Evolutionary conservation across 2,113 vertebrate genomes (phyloP).

Genomic region (Triplophysa dalaica): DNA sequence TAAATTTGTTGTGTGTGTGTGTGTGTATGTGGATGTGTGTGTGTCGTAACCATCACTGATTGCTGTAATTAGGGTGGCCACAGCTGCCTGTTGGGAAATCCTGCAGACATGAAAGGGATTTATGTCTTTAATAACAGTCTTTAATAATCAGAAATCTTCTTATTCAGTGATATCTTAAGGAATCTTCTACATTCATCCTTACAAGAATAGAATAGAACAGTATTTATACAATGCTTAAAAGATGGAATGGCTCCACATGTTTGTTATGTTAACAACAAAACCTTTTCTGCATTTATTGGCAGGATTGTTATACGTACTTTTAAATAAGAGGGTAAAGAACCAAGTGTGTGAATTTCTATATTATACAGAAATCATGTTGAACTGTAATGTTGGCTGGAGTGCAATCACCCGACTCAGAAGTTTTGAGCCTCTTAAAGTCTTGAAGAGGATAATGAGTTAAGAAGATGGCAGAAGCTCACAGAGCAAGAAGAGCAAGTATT

Average conservation of each 20-base stretch:
- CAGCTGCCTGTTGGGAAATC: conserved; percentile 22
- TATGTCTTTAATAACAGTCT: too few relatives aligned
- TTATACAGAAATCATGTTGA: background rate
- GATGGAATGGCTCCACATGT: too few relatives aligned
- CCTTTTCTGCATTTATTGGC: background rate
- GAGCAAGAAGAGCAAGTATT: background rate
- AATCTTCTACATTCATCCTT: too few relatives aligned
- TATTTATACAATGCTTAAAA: too few relatives aligned
- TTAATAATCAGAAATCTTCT: background rate
- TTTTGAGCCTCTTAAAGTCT: background rate
- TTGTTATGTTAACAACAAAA: background rate
- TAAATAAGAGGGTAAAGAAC: background rate
- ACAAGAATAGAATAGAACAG: too few relatives aligned
- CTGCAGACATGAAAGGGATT: background rate
- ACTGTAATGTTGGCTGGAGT: background rate
- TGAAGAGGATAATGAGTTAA: conserved; percentile 23
- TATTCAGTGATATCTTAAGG: background rate
- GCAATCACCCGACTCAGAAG: background rate
- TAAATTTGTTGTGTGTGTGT: background rate
- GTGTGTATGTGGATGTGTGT: background rate
- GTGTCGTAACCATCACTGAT: background rate
- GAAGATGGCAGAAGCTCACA: background rate
- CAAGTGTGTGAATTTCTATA: background rate
- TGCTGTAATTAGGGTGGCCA: conserved; percentile 18
- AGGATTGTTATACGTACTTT: background rate